Base-by-base conservation (phyloP, 2,113 vertebrate species). In the Macaca fascicularis region DNA sequence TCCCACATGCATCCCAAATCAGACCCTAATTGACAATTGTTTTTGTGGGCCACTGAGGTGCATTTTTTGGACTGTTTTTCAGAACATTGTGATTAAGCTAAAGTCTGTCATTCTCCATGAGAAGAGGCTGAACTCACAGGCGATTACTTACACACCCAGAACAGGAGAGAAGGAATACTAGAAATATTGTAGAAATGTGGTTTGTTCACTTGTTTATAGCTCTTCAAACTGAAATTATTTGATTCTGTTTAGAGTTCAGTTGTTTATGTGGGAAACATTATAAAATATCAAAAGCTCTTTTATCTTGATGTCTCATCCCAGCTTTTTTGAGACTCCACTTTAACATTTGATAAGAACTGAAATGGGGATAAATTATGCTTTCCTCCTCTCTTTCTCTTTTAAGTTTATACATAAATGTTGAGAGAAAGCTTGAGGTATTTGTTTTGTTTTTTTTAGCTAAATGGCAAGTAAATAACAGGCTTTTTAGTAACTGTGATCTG, bases 391-490 rank as follows among this genome's bases (percentile, higher is more conserved):
- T 57, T 16, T 30, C 35, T 70, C 17, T 82, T 25, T 70, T 8
- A 40, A n/a, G 9, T 38, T 86, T 22, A 45, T 10, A 48, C 38
- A 8, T 52, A 86, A 45, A 23, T 45, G n/a, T 64, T 23, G 20
- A 91, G 27, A 67, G 27, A 61, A 8, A 50, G 8, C 48, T 59
- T 17, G 32, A 8, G 13, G 3, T 38, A 6, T 85, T 88, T 82
- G 45, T 70, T 83, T 78, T 27, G 32, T 55, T 90, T 78, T 25
- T 75, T 94, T 89, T 80, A 48, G 35, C 23, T 89, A 79, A 89
- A 70, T 96, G 79, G 83, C 16, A 95, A 16, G 25, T 97, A 61
- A 91, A 90, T 76, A 64, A 81, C 69, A 88, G 89, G 1, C 84
- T 27, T 94, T 96, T 94, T 75, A 43, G 35, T 50, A 74, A 13